Evolutionary conservation across 2,888 invertebrate genomes (phyloP).

Genomic region (Tinea trinotella): DNA sequence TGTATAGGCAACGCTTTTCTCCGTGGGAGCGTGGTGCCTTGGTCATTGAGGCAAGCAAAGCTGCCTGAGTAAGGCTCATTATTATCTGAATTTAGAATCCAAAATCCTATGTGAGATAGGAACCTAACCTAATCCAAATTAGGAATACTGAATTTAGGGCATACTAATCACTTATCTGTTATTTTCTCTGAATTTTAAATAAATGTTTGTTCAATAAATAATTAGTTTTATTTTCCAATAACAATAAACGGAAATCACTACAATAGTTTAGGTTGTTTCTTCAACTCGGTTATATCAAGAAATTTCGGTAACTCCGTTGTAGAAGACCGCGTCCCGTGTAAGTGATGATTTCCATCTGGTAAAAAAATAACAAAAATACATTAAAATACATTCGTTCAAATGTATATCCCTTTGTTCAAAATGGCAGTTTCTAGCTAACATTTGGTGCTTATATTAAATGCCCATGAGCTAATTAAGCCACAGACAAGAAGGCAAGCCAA

Average conservation of each 20-base stretch:
- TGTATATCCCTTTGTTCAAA: too few species aligned
- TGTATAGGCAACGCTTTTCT: neutral
- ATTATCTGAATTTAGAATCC: too few species aligned
- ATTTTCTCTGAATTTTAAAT: conserved; percentile 63
- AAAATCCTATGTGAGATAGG: too few species aligned
- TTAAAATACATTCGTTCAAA: too few species aligned
- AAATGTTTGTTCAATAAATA: conserved; percentile 63
- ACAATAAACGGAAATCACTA: conserved; percentile 27
- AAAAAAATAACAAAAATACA: too few species aligned
- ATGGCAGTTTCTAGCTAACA: too few species aligned
- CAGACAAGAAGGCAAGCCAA: too few species aligned
- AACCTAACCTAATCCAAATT: too few species aligned
- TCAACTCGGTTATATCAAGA: conserved; percentile 78
- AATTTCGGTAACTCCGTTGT: conserved; percentile 66
- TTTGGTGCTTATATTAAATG: too few species aligned
- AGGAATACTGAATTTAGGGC: too few species aligned
- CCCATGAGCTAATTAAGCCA: too few species aligned
- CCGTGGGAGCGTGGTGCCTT: neutral
- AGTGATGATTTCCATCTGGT: too few species aligned
- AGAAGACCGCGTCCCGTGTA: conserved; percentile 19
- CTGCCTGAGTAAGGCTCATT: neutral
- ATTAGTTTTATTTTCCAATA: conserved; percentile 28
- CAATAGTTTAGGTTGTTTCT: conserved; percentile 78
- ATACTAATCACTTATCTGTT: conserved; percentile 47
- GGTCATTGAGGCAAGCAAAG: neutral